Percentiles rank a stretch among this genome's conserved stretches.
Conservation (phyloP, 2,113 vertebrate genomes). For the Zosterops japonicus region DNA sequence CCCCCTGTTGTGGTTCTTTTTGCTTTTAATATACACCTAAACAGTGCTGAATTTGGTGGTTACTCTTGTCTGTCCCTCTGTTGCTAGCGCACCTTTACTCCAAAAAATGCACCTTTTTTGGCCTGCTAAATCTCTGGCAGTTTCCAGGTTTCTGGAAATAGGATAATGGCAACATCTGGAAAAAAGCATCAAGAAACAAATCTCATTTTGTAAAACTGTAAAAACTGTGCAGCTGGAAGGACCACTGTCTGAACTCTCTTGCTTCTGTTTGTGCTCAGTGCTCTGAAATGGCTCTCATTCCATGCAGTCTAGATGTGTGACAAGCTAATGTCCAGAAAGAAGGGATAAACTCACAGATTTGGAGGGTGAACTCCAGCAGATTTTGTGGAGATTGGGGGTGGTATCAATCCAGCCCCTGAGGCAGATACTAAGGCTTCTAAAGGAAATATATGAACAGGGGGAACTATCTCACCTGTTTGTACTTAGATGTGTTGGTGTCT, state of each 20-base stretch:
- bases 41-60: neutral
- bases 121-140: neutral
- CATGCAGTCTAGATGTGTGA: neutral
- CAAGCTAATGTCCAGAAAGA: neutral
- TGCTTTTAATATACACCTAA: neutral
- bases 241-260: neutral
- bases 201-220: neutral
- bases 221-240: neutral
- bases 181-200: neutral
- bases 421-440: neutral
- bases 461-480: neutral
- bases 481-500: rapidly evolving
- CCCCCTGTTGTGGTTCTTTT: neutral
- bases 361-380: neutral
- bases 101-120: neutral
- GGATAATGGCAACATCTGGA: neutral
- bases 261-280: neutral
- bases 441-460: neutral
- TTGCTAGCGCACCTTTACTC: neutral
- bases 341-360: neutral
- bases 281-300: neutral
- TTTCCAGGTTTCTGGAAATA: neutral
- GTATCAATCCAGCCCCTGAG: neutral
- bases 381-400: neutral
- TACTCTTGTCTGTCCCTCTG: neutral